Evolutionary conservation across 2,888 invertebrate species (phyloP), one percentile per base, ranked within the genome.

Genomic region (Leucoptera coffeella): DNA sequence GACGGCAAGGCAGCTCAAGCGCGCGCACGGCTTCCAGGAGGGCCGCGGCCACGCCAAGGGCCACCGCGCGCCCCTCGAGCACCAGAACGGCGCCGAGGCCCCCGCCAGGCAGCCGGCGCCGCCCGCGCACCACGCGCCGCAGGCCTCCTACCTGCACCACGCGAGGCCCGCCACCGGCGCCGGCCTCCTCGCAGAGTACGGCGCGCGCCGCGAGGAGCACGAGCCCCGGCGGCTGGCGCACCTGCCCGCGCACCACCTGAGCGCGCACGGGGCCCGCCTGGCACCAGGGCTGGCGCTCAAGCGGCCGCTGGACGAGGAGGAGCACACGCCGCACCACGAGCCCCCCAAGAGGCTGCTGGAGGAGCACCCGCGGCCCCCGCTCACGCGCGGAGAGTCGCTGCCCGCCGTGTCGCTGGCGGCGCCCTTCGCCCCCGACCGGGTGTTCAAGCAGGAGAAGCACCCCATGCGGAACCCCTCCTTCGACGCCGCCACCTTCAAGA

Each of bases 1-100:
- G 40, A 84, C 87, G 3, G 95, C 96, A 5, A 77, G 96, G 26
- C 94, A 95, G 55, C 80, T 97, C 80, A 99, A 97, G 57, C 80
- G 95, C 23, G 85, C 91, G n/a, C 93, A 95, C 52, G 91, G 48
- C 36, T 75, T 60, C 49, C 75, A 67, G 38, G 69, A 64, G 40
- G 61, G 64, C 29, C 64, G 67, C 38, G 42, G 57, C 12, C 69
- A 65, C 33, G 45, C 53, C 10, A 67, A 65, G 36, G 48, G 52
- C 17, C 73, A 73, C 32, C 53, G 74, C 17, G 61, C 73, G n/a
- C 74, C 59, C 38, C 45, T 75, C 21, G 69, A 71, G 35, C 77
- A 75, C 42, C 73, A 73, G 41, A 71, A 75, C 34, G 78, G 73
- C 41, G 58, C 62, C 39, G 54, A 71, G 53, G 37, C 67, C 37